Evolutionary conservation across 1,140 invertebrate genomes (phyloP).

Genomic region (Mycetomoellerius zeteki): DNA sequence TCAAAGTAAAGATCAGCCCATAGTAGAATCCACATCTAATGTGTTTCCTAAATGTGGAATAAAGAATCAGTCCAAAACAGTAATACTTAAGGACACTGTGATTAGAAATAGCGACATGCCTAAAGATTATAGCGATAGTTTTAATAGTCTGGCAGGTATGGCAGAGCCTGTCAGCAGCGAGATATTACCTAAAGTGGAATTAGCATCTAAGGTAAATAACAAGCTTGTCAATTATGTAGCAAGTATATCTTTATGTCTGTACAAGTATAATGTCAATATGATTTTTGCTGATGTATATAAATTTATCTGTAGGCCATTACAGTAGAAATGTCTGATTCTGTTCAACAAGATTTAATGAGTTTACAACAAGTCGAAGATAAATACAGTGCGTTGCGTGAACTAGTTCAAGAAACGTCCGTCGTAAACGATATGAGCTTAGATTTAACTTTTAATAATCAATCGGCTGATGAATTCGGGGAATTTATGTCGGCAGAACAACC

Average conservation of each 20-base stretch:
- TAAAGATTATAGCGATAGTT: constrained; percentile 70
- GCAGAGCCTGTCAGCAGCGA: constrained; percentile 63
- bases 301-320: constrained; percentile 63
- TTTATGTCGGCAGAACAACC: constrained; percentile 87
- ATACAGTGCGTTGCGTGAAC: constrained; percentile 86
- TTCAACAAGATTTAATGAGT: constrained; percentile 83
- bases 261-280: constrained; percentile 9
- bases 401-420: constrained; percentile 79
- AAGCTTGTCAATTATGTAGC: neutral
- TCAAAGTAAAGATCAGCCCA: constrained; percentile 57
- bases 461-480: constrained; percentile 88
- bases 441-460: constrained; percentile 68
- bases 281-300: constrained; percentile 19
- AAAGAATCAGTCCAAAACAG: constrained; percentile 84
- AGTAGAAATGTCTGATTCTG: constrained; percentile 66
- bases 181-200: constrained; percentile 57
- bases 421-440: constrained; percentile 61
- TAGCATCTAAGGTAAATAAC: constrained; percentile 64
- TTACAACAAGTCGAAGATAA: constrained; percentile 85
- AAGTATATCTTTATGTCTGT: constrained; percentile 4
- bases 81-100: constrained; percentile 85
- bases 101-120: constrained; percentile 82
- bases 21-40: constrained; percentile 75
- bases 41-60: constrained; percentile 85
- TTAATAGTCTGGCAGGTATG: constrained; percentile 60